Base-by-base conservation (phyloP, 2,888 invertebrate species). In the Eupithecia exiguata region DNA sequence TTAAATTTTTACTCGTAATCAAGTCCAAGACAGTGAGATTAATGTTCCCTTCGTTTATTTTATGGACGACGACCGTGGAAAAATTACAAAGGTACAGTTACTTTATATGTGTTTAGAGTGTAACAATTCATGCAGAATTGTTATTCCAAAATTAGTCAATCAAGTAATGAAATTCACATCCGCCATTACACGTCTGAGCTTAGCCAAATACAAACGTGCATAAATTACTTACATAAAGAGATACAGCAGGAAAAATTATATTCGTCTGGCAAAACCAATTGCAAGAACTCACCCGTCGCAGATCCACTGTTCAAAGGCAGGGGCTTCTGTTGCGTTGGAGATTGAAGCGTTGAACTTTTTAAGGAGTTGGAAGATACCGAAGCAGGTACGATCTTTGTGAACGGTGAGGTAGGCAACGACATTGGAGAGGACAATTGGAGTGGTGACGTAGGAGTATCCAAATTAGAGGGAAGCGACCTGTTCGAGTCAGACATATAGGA, bases 391-490 rank as follows among this genome's bases (percentile, higher is more conserved):
- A 82, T 84, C 78, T 90, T 92, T 75, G 83, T 84, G 71, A 90
- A 89, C 49, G 93, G 93, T 12, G 90, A 92, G 0, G 92, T 80
- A 0, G 94, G 93, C 74, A 93, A 83, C 9, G 94, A 93, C 67
- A 91, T 69, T 7, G 94, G 92, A 36, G 93, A 93, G 10, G 93
- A 87, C 62, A 93, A 77, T 69, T 85, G 85, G 58, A 92, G 79
- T 10, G 92, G 93, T 58, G 92, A 92, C 14, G 92, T 92, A 3
- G 94, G 92, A 38, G 92, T 93, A 9, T 89, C 91, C 71, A 93
- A 84, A 78, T 87, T 90, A 30, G 94, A 91, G 3, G 93, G 91
- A 70, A 93, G 84, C 14, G 93, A 93, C 77, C 89, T 81, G 74
- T 93, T 92, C 1, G 93, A 93, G 65, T 92, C 92, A 0, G 93